Base-by-base conservation (phyloP, 2,113 vertebrate species). In the Salvelinus fontinalis region DNA sequence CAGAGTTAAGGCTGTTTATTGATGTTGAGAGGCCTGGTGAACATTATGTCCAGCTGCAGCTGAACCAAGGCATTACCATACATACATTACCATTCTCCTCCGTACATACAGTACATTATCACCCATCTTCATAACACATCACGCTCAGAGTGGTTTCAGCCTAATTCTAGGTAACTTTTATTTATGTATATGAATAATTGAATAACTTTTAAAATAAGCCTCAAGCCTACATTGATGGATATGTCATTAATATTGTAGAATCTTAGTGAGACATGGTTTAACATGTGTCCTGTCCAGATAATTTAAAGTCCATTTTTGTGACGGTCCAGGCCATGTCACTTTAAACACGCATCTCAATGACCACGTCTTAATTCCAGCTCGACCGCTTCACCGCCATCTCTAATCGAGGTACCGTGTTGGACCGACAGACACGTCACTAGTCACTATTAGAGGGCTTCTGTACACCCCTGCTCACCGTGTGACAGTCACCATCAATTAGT, bases 111-210 rank as follows among this genome's bases (percentile, higher is more conserved):
- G 13, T 60, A 86, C 77, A 83, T 89, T 83, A 90, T 78, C 64
- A 82, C 75, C 49, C 67, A 71, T 22, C 81, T 74, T 80, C 71
- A 81, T 83, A 72, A 88, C 75, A 71, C 85, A 44, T 76, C 78
- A 67, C 14, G 22, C 62, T 54, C 7, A 65, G 60, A n/a, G n/a
- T 54, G 82, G 72, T 80, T 89, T 90, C 87, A 79, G 74, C 72
- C 75, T 83, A 77, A 90, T 91, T 31, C 79, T 90, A 89, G 86
- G 90, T 91, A 90, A 90, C 39, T 88, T 75, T 91, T 93, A 92
- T 94, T 92, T 93, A 92, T 93, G 89, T 82, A 34, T 81, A 88
- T 94, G 79, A 94, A 94, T 94, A 92, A 94, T 94, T 89, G 72
- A 94, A 76, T 74, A 78, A 89, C 81, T 92, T 91, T 93, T 93